Conservation (phyloP, 2,888 invertebrate species). For the Eupithecia vulgata region DNA sequence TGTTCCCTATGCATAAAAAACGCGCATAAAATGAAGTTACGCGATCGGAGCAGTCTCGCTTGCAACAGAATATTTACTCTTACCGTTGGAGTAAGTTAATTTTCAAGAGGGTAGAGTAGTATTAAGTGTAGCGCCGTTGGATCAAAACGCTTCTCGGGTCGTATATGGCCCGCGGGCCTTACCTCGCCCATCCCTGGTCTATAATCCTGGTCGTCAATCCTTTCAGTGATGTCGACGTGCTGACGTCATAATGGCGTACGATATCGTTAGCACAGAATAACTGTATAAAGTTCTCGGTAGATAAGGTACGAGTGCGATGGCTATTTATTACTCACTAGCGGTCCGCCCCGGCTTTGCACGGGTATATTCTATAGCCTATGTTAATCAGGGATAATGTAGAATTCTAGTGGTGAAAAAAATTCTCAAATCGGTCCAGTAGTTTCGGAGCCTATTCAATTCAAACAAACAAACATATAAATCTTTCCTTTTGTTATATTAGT, state of each 20-base stretch:
- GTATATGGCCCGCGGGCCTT: neutral
- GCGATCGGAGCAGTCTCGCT: neutral
- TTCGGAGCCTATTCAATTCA: too few species aligned
- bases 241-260: constrained; percentile 23
- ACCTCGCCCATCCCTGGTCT: neutral
- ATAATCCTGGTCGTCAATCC: neutral
- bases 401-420: too few species aligned
- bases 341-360: too few species aligned
- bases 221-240: neutral
- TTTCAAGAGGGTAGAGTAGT: too few species aligned
- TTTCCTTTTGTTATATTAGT: too few species aligned
- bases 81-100: too few species aligned
- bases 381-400: too few species aligned
- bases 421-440: too few species aligned
- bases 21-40: neutral
- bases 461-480: too few species aligned
- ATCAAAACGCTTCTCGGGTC: neutral
- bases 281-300: constrained; percentile 7
- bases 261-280: neutral
- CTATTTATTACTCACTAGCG: constrained; percentile 4
- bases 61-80: neutral
- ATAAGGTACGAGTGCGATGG: constrained; percentile 17
- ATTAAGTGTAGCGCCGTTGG: too few species aligned
- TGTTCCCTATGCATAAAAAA: neutral
- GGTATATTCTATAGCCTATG: too few species aligned